Conservation (phyloP, 1,140 invertebrate genomes). For the Megalopta genalis region DNA sequence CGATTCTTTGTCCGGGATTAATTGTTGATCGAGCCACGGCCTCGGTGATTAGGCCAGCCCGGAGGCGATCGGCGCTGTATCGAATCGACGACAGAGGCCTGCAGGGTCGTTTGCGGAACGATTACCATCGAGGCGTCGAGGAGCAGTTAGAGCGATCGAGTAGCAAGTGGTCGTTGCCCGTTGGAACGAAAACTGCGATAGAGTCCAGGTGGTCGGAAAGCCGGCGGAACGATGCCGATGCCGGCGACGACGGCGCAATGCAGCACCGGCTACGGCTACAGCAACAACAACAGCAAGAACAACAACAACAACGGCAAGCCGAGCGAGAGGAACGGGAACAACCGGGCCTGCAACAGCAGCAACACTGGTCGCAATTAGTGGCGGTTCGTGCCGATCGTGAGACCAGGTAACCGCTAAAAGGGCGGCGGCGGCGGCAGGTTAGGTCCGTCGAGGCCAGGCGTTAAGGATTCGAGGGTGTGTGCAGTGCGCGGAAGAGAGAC, state of each 20-base stretch:
- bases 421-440: slow-evolving; percentile 3
- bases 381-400: slow-evolving; percentile 50
- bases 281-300: slow-evolving; percentile 31
- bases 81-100: neutral
- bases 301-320: slow-evolving; percentile 15
- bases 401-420: slow-evolving; percentile 61
- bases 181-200: neutral
- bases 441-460: slow-evolving; percentile 9
- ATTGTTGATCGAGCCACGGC: neutral
- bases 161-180: neutral
- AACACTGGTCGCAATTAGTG: slow-evolving; percentile 57
- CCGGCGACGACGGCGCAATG: slow-evolving; percentile 55
- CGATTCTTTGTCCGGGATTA: slow-evolving; percentile 3
- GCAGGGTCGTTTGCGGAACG: neutral
- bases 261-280: slow-evolving; percentile 31
- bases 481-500: slow-evolving; percentile 56
- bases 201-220: neutral
- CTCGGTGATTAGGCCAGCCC: neutral
- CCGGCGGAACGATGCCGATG: slow-evolving; percentile 53
- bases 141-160: slow-evolving; percentile 15
- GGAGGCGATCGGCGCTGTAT: neutral
- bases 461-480: slow-evolving; percentile 48
- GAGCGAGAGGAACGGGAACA: slow-evolving; percentile 27
- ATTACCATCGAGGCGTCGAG: neutral
- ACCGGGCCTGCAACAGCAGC: slow-evolving; percentile 37